Base-by-base conservation (phyloP, 2,797 vertebrate genomes). In the Enteromius mattozi region DNA sequence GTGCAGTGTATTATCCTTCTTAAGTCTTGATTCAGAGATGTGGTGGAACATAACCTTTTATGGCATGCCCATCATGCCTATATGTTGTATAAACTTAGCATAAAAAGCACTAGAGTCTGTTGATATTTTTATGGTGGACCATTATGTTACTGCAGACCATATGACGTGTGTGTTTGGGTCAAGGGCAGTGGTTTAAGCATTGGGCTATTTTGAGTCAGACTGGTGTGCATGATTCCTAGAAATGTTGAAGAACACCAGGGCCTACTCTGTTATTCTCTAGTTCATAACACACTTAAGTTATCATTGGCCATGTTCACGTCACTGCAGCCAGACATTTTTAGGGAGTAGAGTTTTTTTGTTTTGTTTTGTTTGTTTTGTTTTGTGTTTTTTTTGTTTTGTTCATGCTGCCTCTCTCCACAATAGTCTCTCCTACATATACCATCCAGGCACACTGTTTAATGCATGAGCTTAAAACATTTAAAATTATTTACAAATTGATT, bases 61-160 rank as follows among this genome's bases (percentile, higher is more conserved):
- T 91, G 92, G 89, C 68, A 30, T 56, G 70, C 51, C 66, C 72
- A 86, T 80, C 69, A 69, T 68, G 76, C 83, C 69, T 82, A 37
- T 84, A 86, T 66, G 84, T 87, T 89, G 78, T 88, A 82, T 87
- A 89, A 76, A 87, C 80, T 68, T 30, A 72, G 47, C 40, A 84
- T 84, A 87, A 82, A 72, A 86, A 88, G 75, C 86, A 88, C 88
- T 90, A 86, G 69, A 84, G 88, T 80, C 51, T 91, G 90, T 91
- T 92, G 87, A 92, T 87, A 80, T 91, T 83, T 86, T 85, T 80
- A 82, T 84, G 65, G 61, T 61, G 49, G 74, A 66, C 85, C 85
- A 74, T 83, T 89, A 84, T 87, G 78, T 84, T 88, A 80, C 33
- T 56, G 51, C 30, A 71, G 78, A 81, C 81, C 80, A 72, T 66